Base-by-base conservation (phyloP, 1,140 invertebrate species). In the Ceratitis capitata region DNA sequence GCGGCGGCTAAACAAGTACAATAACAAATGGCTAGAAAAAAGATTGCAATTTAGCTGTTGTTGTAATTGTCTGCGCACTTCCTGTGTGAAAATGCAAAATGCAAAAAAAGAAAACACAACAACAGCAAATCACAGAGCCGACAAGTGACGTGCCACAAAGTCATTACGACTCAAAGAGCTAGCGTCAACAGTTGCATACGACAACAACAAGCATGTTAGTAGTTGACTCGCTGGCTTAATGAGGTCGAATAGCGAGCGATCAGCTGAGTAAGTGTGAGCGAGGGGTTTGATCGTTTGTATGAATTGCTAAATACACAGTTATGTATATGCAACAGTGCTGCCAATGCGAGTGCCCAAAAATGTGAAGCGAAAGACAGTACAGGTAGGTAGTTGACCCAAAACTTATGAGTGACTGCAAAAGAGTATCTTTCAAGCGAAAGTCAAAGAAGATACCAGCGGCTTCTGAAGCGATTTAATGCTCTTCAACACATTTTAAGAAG, bases 11-110 rank as follows among this genome's bases (percentile, higher is more conserved):
- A 58, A 58, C 4, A 29, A 64, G 61, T 19, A 53, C 51, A 53
- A 19, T 1, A 19, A 53, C 51, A 53, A 12, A 53, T 19, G 51
- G 9, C 14, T 19, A 53, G 14, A 19, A 19, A 23, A 74, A 45
- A 74, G 45, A 42, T 19, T 45, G n/a, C 19, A 10, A 74, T 42
- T 78, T 78, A 9, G 29, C 16, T 45, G 69, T 26, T 45, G 14
- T 23, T 78, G n/a, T 78, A 23, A 39, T 45, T 78, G 42, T 23
- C 10, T 19, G 39, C 35, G 16, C 69, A 78, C 39, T 78, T 78
- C 39, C 69, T 78, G 69, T 78, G 69, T 47, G 69, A 78, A 78
- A 78, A 78, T 2, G 39, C 69, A n/a, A 45, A 47, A 19, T 78
- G 69, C 69, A 45, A 9, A n/a, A n/a, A n/a, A n/a, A n/a, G n/a